Conservation (phyloP, 2,888 invertebrate species). For the Tupiocoris notatus region DNA sequence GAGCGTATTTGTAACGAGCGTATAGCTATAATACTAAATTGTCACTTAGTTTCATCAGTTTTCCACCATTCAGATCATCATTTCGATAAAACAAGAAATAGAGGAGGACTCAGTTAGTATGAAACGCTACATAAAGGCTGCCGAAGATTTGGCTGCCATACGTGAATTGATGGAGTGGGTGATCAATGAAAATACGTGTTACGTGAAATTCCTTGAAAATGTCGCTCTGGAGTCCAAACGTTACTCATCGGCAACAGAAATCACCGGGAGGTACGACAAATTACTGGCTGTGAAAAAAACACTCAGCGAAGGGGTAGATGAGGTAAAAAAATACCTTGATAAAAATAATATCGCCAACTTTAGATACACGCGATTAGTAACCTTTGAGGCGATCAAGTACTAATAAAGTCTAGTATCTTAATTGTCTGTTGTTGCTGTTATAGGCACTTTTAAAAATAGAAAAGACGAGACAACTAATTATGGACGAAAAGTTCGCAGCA, state of each 20-base stretch:
- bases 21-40: too few species aligned
- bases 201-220: constrained; percentile 27
- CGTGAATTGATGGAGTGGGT: constrained; percentile 21
- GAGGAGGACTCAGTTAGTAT: neutral
- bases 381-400: too few species aligned
- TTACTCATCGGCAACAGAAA: constrained; percentile 6
- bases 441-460: too few species aligned
- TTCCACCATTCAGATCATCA: too few species aligned
- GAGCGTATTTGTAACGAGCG: too few species aligned
- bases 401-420: too few species aligned
- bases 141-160: constrained; percentile 6
- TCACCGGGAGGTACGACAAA: constrained; percentile 12
- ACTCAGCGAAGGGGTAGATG: constrained; percentile 14
- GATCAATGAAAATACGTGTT: constrained; percentile 32
- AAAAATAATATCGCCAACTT: too few species aligned
- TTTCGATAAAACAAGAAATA: neutral
- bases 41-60: too few species aligned
- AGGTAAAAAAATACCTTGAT: neutral
- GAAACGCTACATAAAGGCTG: constrained; percentile 21
- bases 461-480: too few species aligned
- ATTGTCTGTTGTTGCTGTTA: too few species aligned
- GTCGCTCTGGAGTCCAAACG: constrained; percentile 18
- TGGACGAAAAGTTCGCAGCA: neutral
- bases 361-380: too few species aligned
- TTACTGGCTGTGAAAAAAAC: constrained; percentile 14